Percentiles rank a stretch among this genome's conserved stretches.
Conservation (phyloP, 2,113 vertebrate genomes). For the Channa maculata region DNA sequence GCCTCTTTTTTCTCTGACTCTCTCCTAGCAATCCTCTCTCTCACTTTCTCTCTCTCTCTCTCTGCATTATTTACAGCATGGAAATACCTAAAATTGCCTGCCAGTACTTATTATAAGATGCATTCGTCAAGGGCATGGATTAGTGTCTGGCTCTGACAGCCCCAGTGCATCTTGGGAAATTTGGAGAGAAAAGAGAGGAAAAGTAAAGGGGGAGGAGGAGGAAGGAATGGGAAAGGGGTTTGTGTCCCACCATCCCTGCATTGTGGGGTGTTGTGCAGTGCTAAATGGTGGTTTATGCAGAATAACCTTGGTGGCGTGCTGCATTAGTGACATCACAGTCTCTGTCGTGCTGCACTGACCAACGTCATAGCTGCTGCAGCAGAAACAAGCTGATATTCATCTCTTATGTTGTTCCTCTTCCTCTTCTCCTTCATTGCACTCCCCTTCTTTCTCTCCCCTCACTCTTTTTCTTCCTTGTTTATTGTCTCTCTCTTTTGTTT, state of each 20-base stretch:
- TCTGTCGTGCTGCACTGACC: conserved; percentile 66
- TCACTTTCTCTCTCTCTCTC: conserved; percentile 29
- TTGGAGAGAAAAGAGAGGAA: conserved; percentile 34
- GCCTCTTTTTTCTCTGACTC: conserved; percentile 12
- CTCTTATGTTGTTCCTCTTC: conserved; percentile 26
- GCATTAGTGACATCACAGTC: conserved; percentile 82
- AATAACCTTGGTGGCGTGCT: conserved; percentile 81
- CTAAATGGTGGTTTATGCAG: conserved; percentile 62
- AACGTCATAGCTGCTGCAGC: conserved; percentile 77
- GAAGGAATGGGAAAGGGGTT: conserved; percentile 6
- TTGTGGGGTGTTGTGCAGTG: conserved; percentile 40
- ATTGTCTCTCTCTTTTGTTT: conserved; percentile 2
- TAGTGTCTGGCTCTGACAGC: conserved; percentile 70
- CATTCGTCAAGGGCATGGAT: conserved; percentile 80
- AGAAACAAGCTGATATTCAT: conserved; percentile 56
- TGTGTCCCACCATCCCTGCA: conserved; percentile 32
- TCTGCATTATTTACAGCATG: conserved; percentile 79
- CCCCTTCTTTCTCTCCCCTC: neutral
- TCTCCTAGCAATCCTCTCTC: conserved; percentile 23
- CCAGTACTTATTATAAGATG: conserved; percentile 79
- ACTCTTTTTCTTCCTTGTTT: conserved; percentile 17
- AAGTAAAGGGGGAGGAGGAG: conserved; percentile 3
- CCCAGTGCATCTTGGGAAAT: conserved; percentile 72
- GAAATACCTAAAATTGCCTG: conserved; percentile 81
- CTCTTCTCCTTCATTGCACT: conserved; percentile 13